These are phyloP conservation scores for Noturus placidus DNA, from an alignment of 2,113 vertebrate genomes.

Conservation along the genomic window DNA sequence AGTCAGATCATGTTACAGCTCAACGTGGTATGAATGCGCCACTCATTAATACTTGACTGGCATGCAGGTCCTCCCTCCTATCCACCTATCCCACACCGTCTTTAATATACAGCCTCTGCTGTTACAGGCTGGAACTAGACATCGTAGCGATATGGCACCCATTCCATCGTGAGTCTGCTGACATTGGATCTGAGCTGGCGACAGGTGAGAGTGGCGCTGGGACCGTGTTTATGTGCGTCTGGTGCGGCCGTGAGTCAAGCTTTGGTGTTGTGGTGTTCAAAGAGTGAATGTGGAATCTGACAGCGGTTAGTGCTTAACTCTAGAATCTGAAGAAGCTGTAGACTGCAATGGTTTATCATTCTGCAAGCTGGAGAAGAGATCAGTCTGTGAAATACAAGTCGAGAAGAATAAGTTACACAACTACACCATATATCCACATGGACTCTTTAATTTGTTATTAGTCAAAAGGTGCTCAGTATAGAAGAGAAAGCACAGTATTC, in stretches of 20 bases:
- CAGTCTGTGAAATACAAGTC: neutral
- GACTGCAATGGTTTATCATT: neutral
- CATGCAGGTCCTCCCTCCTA: neutral
- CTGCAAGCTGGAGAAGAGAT: neutral
- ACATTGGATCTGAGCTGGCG: constrained; percentile 43
- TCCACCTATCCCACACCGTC: neutral
- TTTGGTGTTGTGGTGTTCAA: constrained; percentile 1
- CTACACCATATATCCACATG: neutral
- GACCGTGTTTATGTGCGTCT: constrained; percentile 35
- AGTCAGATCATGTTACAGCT: constrained; percentile 47
- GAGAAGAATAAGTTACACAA: neutral
- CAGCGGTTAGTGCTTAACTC: neutral
- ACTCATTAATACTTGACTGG: constrained; percentile 40
- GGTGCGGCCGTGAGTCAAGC: neutral
- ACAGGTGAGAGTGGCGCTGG: constrained; percentile 49
- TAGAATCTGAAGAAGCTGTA: neutral
- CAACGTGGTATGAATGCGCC: constrained; percentile 26
- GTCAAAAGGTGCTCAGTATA: neutral
- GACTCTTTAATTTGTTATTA: neutral
- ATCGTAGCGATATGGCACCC: constrained; percentile 23
- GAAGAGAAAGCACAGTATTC: neutral
- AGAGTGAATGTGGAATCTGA: neutral
- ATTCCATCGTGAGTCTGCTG: constrained; percentile 30
- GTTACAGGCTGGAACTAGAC: neutral
- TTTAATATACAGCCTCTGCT: neutral